Base-by-base conservation (phyloP, 2,888 invertebrate species). In the Lacanobia wlatinum region DNA sequence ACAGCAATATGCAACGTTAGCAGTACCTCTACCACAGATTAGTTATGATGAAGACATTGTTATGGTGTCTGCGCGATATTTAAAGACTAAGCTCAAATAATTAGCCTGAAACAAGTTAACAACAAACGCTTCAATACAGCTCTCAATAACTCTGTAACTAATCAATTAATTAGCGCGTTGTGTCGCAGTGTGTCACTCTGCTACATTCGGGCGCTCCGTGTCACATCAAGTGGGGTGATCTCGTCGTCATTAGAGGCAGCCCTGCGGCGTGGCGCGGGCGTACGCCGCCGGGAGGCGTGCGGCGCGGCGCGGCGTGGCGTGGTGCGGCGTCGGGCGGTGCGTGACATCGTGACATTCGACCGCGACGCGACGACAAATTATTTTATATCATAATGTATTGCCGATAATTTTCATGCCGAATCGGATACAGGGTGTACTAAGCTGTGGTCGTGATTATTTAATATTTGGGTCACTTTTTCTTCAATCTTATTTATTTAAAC, bases 381-480 rank as follows among this genome's bases (percentile, higher is more conserved):
- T 93, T 94, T 93, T 92, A 93, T 93, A 92, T 91, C 89, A 90
- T 92, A 93, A 94, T 93, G 89, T 92, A 91, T 93, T 92, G 91
- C 87, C 91, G 92, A 94, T 93, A 88, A 92, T 91, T 90, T 87
- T 85, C 83, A 87, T 85, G 76, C 80, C 86, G 74, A 77, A 76
- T 71, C n/a, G 40, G 10, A n/a, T 68, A 82, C 53, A 82, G 81
- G 72, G 18, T 84, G 81, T 50, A 28, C n/a, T 1, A 21, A 55
- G 4, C n/a, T 61, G 23, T 46, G 6, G 2, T n/a, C n/a, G 6
- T 34, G 34, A 10, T n/a, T 56, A 12, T 18, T 56, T 5, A 34
- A 16, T 6, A 0, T 46, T 16, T 16, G 16, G 14, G 5, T 6
- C 4, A 18, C 7, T 46, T 46, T 16, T 46, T 46, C 16, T 16